Evolutionary conservation across 2,888 invertebrate species (phyloP).

Genomic region (Leptarthrus brevirostris): DNA sequence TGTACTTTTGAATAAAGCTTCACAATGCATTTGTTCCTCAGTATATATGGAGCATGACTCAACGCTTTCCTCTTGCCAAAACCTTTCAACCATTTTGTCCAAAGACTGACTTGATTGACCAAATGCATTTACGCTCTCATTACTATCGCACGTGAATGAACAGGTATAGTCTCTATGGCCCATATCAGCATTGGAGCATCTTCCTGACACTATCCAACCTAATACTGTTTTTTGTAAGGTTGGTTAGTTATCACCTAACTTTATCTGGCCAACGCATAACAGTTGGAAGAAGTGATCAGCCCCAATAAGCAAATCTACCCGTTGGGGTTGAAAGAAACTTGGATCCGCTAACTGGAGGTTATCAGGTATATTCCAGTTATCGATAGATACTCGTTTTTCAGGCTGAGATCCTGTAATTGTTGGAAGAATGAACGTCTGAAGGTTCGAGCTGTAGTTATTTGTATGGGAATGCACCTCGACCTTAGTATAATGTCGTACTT

Average conservation of each 20-base stretch:
- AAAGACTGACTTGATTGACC: background rate
- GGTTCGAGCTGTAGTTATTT: background rate
- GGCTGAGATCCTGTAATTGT: background rate
- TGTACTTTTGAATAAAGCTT: constrained; percentile 18
- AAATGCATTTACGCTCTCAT: no score
- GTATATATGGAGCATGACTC: background rate
- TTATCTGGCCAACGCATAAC: background rate
- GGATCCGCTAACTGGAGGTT: constrained; percentile 1
- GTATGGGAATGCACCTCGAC: background rate
- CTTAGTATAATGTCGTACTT: no score
- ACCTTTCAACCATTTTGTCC: constrained; percentile 3
- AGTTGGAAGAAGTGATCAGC: constrained; percentile 5
- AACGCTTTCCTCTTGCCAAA: constrained; percentile 45
- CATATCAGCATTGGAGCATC: no score
- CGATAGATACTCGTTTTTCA: no score
- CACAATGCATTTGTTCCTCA: constrained; percentile 35
- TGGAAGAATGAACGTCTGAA: background rate
- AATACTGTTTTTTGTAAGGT: constrained; percentile 13
- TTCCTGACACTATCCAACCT: constrained; percentile 12
- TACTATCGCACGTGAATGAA: no score
- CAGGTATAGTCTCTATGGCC: no score
- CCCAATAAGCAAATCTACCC: background rate
- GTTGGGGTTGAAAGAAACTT: background rate
- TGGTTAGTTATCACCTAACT: background rate
- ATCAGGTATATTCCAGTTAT: no score